Evolutionary conservation across 2,888 invertebrate genomes (phyloP), one percentile per base, ranked within the genome.

Genomic region (Eupithecia subumbrata): DNA sequence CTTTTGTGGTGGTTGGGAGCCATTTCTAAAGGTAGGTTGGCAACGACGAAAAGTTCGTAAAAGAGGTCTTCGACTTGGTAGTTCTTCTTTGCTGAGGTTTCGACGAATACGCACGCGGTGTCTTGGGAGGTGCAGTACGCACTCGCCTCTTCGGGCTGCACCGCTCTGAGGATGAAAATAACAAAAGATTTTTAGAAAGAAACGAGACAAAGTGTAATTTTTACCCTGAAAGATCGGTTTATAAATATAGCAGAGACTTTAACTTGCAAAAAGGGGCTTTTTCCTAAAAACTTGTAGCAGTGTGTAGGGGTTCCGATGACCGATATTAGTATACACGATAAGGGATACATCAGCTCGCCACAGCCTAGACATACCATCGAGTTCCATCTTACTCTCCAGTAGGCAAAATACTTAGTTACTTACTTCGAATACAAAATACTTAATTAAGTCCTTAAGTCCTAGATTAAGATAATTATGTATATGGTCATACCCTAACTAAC

Each of bases 11-110:
- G 97, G 85, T 98, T 97, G 0, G 97, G 97, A 30, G 98, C 97
- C 98, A 98, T 98, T 94, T 98, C 98, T 84, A 97, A 91, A 0
- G 98, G 98, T 76, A 98, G 91, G 88, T 97, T 97, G 43, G 98
- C 97, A 69, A 97, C 96, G 74, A 97, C 96, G 89, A 98, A 98
- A 16, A 98, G 95, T 83, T 97, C 97, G 89, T 97, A 97, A 91
- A 98, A 98, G 22, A 98, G 96, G 85, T 98, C 98, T 85, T 98
- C 97, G 71, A 98, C 97, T 85, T 96, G 96, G 80, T 95, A 95
- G 90, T 98, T 97, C 86, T 96, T 96, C 89, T 97, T 97, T 8
- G 98, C 98, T 56, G 98, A 98, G 37, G 97, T 97, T 88, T 98
- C 98, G 30, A 98, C 96, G 90, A 97, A 98, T 56, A 96, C 96